phyloP scores from a whole-genome alignment of 2,113 vertebrate genomes.

The Epinephelus moara region DNA sequence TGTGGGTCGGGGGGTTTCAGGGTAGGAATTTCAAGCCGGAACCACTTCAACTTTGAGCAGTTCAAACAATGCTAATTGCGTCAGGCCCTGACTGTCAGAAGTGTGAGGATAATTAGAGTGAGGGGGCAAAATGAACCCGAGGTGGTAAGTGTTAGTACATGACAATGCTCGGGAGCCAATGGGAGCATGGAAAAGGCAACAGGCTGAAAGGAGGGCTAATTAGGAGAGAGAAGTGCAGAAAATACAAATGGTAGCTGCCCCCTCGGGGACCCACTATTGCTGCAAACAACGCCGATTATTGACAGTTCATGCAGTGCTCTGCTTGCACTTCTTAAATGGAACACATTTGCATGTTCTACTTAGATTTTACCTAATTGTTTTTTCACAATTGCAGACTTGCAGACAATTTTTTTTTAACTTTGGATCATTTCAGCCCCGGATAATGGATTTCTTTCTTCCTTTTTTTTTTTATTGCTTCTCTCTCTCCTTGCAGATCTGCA shows the following conservation, averaged over 20 bases:
- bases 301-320: slow-evolving; percentile 75
- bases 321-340: slow-evolving; percentile 72
- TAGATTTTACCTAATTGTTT: slow-evolving; percentile 71
- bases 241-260: slow-evolving; percentile 77
- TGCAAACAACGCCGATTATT: slow-evolving; percentile 81
- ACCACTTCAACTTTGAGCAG: slow-evolving; percentile 71
- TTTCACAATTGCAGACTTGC: slow-evolving; percentile 66
- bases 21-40: slow-evolving; percentile 73
- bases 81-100: slow-evolving; percentile 79
- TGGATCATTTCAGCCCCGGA: slow-evolving; percentile 40
- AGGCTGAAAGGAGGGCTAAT: slow-evolving; percentile 83
- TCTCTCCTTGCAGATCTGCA: slow-evolving; percentile 18
- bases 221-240: slow-evolving; percentile 79
- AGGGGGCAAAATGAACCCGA: slow-evolving; percentile 79
- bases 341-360: slow-evolving; percentile 74
- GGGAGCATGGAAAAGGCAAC: slow-evolving; percentile 78
- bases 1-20: slow-evolving; percentile 61
- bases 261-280: slow-evolving; percentile 70
- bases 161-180: slow-evolving; percentile 77
- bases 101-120: slow-evolving; percentile 82
- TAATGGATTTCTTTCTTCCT: slow-evolving; percentile 43
- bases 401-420: slow-evolving; percentile 18
- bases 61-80: slow-evolving; percentile 82
- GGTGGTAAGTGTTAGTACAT: slow-evolving; percentile 79
- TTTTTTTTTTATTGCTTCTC: background rate